These are phyloP conservation scores for Caloenas nicobarica DNA, from an alignment of 2,113 vertebrate genomes.

Conservation along the genomic window DNA sequence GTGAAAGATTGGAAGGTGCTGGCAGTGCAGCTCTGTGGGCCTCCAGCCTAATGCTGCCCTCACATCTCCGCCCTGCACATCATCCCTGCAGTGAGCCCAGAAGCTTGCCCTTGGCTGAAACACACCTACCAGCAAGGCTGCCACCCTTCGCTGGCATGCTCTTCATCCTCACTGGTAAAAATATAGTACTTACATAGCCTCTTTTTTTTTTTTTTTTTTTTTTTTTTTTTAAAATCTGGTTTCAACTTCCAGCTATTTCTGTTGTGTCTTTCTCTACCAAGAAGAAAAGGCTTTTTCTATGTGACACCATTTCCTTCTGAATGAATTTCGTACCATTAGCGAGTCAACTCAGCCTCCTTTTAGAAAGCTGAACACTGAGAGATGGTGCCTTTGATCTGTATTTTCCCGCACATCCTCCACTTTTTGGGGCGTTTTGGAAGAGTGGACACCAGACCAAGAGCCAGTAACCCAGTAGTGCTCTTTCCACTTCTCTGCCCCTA, in stretches of 20 bases:
- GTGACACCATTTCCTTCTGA: neutral
- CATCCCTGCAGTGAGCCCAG: accelerated
- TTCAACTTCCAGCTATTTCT: neutral
- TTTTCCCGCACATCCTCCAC: neutral
- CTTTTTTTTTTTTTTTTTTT: no score
- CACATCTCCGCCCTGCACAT: neutral
- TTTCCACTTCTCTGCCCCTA: neutral
- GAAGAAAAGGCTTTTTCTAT: neutral
- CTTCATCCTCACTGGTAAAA: neutral
- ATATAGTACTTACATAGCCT: neutral
- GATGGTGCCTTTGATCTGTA: neutral
- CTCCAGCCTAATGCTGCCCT: accelerated
- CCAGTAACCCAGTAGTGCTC: neutral
- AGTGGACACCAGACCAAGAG: neutral
- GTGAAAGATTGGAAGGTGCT: neutral
- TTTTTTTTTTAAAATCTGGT: neutral
- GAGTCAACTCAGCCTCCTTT: neutral
- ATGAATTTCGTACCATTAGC: neutral
- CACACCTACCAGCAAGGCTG: neutral
- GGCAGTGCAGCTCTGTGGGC: neutral
- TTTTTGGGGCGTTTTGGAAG: neutral
- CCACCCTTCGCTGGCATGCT: neutral
- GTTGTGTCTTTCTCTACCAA: neutral
- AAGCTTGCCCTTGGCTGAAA: neutral
- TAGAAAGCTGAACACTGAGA: neutral